These are phyloP conservation scores for Oxycera nigricornis DNA, from an alignment of 2,888 invertebrate species.

Conservation along the genomic window DNA sequence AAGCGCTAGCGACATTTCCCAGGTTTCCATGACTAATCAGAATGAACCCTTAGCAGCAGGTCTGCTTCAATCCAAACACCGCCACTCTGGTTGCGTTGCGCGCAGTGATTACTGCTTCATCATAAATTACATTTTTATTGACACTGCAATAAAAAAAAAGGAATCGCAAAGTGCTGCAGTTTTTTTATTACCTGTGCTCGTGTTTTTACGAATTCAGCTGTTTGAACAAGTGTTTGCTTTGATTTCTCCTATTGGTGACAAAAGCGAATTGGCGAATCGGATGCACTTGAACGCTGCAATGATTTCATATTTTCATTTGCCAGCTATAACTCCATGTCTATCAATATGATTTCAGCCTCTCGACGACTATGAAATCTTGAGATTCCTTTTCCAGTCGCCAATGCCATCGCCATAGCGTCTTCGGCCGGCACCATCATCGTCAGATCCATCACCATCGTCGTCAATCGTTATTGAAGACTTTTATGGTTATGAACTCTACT, in stretches of 20 bases:
- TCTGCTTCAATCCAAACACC: no score
- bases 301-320: slow-evolving; percentile 28
- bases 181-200: slow-evolving; percentile 27
- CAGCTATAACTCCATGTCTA: not conserved
- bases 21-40: no score
- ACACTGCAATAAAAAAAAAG: slow-evolving; percentile 11
- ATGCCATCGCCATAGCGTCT: no score
- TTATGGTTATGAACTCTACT: slow-evolving; percentile 28
- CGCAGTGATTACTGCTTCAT: not conserved
- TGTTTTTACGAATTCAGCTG: slow-evolving; percentile 34
- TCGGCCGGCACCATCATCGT: not conserved
- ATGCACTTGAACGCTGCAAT: slow-evolving; percentile 4
- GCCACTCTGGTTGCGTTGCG: not conserved
- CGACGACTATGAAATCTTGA: slow-evolving; percentile 3
- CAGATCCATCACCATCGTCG: not conserved
- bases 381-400: slow-evolving; percentile 7
- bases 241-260: slow-evolving; percentile 17
- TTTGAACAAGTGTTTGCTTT: slow-evolving; percentile 28
- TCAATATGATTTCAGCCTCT: slow-evolving; percentile 21
- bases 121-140: slow-evolving; percentile 8
- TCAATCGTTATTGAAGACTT: slow-evolving; percentile 20
- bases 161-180: slow-evolving; percentile 6
- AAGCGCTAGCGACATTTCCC: no score
- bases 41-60: no score
- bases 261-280: not conserved